Evolutionary conservation across 1,140 invertebrate species (phyloP).

Genomic region (Sweltsa coloradensis): DNA sequence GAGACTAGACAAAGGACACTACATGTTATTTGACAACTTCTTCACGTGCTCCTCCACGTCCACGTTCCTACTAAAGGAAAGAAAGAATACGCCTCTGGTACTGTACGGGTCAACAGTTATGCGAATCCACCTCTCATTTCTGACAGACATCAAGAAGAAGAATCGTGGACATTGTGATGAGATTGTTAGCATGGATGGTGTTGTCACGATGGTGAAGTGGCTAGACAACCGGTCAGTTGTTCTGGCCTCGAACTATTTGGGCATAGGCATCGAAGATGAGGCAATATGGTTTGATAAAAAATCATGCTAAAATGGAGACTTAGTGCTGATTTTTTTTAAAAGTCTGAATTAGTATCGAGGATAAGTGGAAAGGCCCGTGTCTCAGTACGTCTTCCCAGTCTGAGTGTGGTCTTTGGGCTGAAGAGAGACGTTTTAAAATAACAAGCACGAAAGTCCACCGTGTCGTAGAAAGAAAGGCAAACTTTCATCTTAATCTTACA

Average conservation of each 20-base stretch:
- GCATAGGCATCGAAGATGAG: constrained; percentile 10
- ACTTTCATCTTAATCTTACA: too few species aligned
- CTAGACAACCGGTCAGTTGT: constrained; percentile 14
- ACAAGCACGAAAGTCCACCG: too few species aligned
- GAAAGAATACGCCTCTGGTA: constrained; percentile 12
- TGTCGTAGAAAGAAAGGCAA: too few species aligned
- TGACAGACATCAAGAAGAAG: constrained; percentile 12
- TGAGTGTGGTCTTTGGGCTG: too few species aligned
- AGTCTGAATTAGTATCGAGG: too few species aligned
- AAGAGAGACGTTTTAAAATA: too few species aligned
- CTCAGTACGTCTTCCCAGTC: too few species aligned
- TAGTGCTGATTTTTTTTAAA: too few species aligned
- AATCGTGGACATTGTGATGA: constrained; percentile 11
- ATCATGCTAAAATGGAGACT: too few species aligned
- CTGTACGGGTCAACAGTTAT: constrained; percentile 13
- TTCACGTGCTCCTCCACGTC: constrained; percentile 13
- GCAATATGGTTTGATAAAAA: constrained; percentile 11
- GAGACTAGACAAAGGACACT: constrained; percentile 11
- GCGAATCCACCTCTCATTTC: constrained; percentile 9
- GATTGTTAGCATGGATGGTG: constrained; percentile 11
- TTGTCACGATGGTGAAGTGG: constrained; percentile 13
- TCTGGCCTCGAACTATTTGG: constrained; percentile 13
- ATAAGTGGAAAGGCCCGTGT: too few species aligned
- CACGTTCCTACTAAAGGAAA: constrained; percentile 5
- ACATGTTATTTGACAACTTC: constrained; percentile 16